Percentiles rank a stretch among this genome's conserved stretches.
Conservation (phyloP, 1,140 invertebrate genomes). For the Euwallacea fornicatus region DNA sequence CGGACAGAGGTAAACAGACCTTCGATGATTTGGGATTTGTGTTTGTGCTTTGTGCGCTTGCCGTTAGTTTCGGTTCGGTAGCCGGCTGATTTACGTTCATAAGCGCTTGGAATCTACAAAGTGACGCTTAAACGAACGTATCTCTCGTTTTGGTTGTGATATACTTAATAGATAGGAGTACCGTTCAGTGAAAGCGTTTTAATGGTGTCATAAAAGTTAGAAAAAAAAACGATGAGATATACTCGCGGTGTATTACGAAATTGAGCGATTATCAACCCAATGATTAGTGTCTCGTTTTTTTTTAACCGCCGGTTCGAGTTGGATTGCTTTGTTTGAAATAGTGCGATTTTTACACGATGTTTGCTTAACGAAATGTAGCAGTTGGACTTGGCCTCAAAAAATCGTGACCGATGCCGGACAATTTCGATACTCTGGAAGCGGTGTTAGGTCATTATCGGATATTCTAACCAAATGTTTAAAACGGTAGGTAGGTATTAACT, state of each 20-base stretch:
- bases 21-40: constrained; percentile 15
- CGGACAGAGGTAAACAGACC: constrained; percentile 23
- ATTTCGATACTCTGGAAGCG: not conserved
- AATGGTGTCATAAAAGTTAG: too few species aligned
- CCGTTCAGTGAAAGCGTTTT: too few species aligned
- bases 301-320: too few species aligned
- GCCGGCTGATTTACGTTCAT: constrained; percentile 24
- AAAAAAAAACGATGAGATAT: too few species aligned
- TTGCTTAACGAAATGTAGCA: not conserved
- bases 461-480: constrained; percentile 19
- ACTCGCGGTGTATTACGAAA: too few species aligned
- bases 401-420: not conserved
- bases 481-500: constrained; percentile 14
- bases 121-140: constrained; percentile 20
- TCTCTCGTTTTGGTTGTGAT: not conserved
- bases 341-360: not conserved
- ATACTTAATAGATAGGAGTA: not conserved
- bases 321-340: not conserved
- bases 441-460: constrained; percentile 8
- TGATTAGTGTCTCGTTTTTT: too few species aligned
- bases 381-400: too few species aligned
- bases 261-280: too few species aligned
- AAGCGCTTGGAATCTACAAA: constrained; percentile 12
- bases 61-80: constrained; percentile 34
- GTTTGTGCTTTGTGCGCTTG: constrained; percentile 31